Evolutionary conservation across 2,888 invertebrate species (phyloP).

Genomic region (Platynereis dumerilii): DNA sequence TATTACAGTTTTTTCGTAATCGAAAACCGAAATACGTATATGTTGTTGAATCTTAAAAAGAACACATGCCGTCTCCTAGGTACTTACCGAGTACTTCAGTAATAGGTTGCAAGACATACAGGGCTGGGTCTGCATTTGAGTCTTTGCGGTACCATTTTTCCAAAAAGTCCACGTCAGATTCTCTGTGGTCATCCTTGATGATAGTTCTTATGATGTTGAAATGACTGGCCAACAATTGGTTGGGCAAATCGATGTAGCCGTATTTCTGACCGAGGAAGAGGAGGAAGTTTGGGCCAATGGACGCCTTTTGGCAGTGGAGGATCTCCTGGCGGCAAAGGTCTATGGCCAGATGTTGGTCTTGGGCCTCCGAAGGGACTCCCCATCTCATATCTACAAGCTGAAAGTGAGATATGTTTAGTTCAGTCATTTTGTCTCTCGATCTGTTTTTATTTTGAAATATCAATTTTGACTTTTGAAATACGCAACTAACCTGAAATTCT

Average conservation of each 20-base stretch:
- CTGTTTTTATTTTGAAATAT: not conserved
- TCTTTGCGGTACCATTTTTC: constrained; percentile 49
- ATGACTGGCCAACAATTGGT: constrained; percentile 38
- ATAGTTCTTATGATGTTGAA: constrained; percentile 39
- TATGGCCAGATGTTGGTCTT: constrained; percentile 37
- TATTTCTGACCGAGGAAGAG: constrained; percentile 56
- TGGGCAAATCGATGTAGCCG: constrained; percentile 45
- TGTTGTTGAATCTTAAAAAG: no score
- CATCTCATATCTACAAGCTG: constrained; percentile 34
- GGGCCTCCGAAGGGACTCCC: constrained; percentile 24
- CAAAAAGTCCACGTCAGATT: constrained; percentile 38
- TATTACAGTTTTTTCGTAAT: no score
- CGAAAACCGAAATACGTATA: no score
- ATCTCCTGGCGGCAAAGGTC: constrained; percentile 52
- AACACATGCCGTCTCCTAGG: no score
- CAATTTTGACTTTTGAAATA: no score
- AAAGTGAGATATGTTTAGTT: constrained; percentile 65
- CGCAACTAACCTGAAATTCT: constrained; percentile 37
- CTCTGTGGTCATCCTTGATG: constrained; percentile 35
- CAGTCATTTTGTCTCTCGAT: not conserved
- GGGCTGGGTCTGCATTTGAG: constrained; percentile 45
- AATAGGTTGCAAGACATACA: constrained; percentile 46
- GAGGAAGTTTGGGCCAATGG: constrained; percentile 49
- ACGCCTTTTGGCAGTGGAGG: constrained; percentile 44
- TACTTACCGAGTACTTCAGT: constrained; percentile 26